Base-by-base conservation (phyloP, 2,113 vertebrate species). In the Zapus hudsonius region DNA sequence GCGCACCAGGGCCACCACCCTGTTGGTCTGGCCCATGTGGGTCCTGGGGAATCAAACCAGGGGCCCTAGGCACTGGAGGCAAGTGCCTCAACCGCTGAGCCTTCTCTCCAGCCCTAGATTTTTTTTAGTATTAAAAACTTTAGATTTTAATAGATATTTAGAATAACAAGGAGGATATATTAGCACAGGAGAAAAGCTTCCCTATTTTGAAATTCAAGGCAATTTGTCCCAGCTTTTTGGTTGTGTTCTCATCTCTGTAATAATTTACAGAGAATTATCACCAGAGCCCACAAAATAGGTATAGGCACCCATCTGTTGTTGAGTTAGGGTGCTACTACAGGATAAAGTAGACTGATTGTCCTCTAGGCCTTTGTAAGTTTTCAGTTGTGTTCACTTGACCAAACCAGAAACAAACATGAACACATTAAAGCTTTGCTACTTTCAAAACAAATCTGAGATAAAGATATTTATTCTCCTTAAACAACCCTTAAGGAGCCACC, bases 221-320 rank as follows among this genome's bases (percentile, higher is more conserved):
- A 74, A 17, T 79, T 92, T 64, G 27, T 73, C 17, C 44, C n/a
- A 38, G 8, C 13, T 47, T 90, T 85, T 64, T 52, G 42, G 13
- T 82, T 84, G 31, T 91, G 27, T 85, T 94, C 78, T 55, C 75
- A 87, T 94, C 89, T 78, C 31, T 78, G 12, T 90, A 63, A 92
- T 63, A 70, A 78, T 74, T 81, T 70, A 74, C 27, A 69, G 15
- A 80, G 42, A 84, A 81, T 47, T 81, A 80, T 33, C 55, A 84
- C 72, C 31, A 33, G 69, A 79, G 59, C 75, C 57, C 78, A n/a
- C 38, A 73, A 52, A 47, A 47, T 27, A 25, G 84, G 72, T 52
- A n/a, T 91, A 78, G 61, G 33, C 44, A 81, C 25, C 5, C 3
- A 31, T 86, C 36, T 85, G 38, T 55, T 55, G 4, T 84, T 87